Evolutionary conservation across 2,888 invertebrate genomes (phyloP).

Genomic region (Phortica magna): DNA sequence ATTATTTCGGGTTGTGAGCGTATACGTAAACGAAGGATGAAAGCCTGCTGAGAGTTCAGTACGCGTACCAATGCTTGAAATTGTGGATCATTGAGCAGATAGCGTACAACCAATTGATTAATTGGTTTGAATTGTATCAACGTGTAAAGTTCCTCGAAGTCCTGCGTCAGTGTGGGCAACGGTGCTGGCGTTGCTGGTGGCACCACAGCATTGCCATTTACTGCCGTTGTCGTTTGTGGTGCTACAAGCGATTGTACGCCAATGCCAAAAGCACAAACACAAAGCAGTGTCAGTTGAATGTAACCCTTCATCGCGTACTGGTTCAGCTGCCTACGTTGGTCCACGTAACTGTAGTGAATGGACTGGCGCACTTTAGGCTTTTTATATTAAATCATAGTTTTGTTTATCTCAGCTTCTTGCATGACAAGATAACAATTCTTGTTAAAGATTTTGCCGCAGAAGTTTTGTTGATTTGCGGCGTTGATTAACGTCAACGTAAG

Average conservation of each 20-base stretch:
- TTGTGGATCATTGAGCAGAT: conserved; percentile 65
- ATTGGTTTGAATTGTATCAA: conserved; percentile 63
- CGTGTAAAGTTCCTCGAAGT: conserved; percentile 59
- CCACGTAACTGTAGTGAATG: background rate
- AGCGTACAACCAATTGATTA: conserved; percentile 59
- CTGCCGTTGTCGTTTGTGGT: conserved; percentile 16
- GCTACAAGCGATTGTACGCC: background rate
- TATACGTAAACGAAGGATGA: conserved; percentile 59
- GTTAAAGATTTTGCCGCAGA: conserved; percentile 1
- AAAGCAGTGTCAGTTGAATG: conserved; percentile 8
- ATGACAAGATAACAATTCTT: background rate
- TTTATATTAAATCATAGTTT: conserved; percentile 13
- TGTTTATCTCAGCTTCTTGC: background rate
- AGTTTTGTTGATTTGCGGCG: conserved; percentile 5
- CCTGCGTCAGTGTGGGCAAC: conserved; percentile 54
- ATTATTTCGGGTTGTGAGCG: conserved; percentile 70
- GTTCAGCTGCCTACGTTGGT: no score
- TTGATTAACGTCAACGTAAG: background rate
- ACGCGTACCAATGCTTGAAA: conserved; percentile 64
- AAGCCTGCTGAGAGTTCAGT: conserved; percentile 63
- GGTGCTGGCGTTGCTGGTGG: conserved; percentile 42
- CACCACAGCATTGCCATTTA: background rate
- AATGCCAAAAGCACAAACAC: conserved; percentile 14
- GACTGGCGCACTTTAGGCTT: conserved; percentile 2
- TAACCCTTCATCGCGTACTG: background rate